Evolutionary conservation across 2,888 invertebrate species (phyloP).

Genomic region (Acrobasis repandana): DNA sequence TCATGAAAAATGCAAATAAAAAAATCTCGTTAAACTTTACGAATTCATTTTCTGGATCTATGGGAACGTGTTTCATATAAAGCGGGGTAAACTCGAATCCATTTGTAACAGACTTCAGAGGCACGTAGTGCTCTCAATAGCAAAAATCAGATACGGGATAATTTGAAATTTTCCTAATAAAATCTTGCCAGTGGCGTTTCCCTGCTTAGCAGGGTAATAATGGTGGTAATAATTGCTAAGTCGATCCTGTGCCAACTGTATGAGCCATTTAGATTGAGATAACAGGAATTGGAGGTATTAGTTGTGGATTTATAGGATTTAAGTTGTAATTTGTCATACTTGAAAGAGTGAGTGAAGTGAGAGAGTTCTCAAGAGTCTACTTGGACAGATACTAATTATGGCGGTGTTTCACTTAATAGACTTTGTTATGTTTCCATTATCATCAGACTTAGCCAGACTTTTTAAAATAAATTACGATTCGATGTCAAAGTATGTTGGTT

Average conservation of each 20-base stretch:
- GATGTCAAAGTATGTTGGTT: too few species aligned
- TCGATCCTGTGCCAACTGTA: conserved; percentile 57
- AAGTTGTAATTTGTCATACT: conserved; percentile 12
- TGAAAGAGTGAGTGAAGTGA: background rate
- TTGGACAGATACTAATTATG: too few species aligned
- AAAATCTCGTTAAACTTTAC: conserved; percentile 53
- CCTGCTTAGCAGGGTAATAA: conserved; percentile 53
- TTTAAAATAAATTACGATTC: too few species aligned
- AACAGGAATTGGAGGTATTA: conserved; percentile 38
- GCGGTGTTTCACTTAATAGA: too few species aligned
- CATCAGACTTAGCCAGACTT: too few species aligned
- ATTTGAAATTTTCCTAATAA: conserved; percentile 73
- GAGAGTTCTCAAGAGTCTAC: too few species aligned
- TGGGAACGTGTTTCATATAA: conserved; percentile 52
- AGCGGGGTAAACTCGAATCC: conserved; percentile 49
- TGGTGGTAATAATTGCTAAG: conserved; percentile 66
- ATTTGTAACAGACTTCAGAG: conserved; percentile 47
- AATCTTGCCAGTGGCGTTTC: conserved; percentile 63
- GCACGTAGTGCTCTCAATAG: conserved; percentile 63
- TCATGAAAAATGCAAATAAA: conserved; percentile 34
- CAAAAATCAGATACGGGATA: conserved; percentile 56
- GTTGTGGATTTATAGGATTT: conserved; percentile 26
- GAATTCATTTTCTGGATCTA: conserved; percentile 45
- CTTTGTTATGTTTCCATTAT: too few species aligned
- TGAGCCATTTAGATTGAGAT: conserved; percentile 74